These are phyloP conservation scores for Ptycholaimellus sp. DNA, from an alignment of 2,888 invertebrate genomes.

Conservation along the genomic window DNA sequence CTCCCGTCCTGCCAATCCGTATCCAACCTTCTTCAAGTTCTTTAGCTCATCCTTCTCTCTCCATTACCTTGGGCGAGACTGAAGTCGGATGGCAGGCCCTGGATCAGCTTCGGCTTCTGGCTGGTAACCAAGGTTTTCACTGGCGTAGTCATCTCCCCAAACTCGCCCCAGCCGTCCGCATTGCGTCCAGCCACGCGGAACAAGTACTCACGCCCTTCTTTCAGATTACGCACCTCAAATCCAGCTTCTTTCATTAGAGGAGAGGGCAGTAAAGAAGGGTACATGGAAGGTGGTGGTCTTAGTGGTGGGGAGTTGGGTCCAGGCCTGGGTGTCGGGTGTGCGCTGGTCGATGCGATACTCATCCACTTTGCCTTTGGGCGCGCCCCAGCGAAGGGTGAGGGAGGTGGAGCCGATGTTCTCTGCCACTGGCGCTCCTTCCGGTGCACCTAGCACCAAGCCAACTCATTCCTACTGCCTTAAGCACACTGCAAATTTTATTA, in stretches of 20 bases:
- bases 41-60: conserved; percentile 4
- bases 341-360: conserved; percentile 10
- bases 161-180: conserved; percentile 6
- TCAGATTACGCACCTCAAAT: conserved; percentile 10
- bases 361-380: conserved; percentile 3
- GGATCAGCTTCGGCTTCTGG: conserved; percentile 9
- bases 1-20: conserved; percentile 8
- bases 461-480: no score
- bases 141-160: conserved; percentile 6
- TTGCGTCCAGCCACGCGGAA: conserved; percentile 11
- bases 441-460: no score
- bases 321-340: conserved; percentile 11
- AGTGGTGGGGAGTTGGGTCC: conserved; percentile 9
- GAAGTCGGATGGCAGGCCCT: conserved; percentile 6
- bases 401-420: no score
- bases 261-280: no score
- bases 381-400: no score
- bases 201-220: conserved; percentile 14
- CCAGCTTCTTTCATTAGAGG: no score
- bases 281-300: conserved; percentile 7
- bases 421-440: no score
- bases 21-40: background rate
- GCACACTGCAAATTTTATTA: no score
- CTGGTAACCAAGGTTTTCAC: conserved; percentile 9
- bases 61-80: conserved; percentile 6